Conservation (phyloP, 1,140 invertebrate species). For the Orchestia grillus region DNA sequence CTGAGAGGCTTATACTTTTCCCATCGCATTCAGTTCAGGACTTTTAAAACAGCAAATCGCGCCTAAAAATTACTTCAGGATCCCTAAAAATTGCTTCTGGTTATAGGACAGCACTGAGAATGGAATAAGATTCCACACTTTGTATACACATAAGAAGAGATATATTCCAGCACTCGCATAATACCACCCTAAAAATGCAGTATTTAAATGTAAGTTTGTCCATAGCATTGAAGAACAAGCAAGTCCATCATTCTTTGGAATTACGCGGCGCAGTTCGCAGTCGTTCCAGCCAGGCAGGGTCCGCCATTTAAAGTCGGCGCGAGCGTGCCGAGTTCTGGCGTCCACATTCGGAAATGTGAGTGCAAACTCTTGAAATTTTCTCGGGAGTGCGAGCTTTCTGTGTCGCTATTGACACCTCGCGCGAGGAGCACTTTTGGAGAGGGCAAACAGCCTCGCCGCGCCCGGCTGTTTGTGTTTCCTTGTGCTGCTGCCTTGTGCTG, state of each 20-base stretch:
- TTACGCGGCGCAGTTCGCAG: background rate
- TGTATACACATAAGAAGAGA: background rate
- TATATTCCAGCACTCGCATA: background rate
- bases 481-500: background rate
- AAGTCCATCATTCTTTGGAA: background rate
- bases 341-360: conserved; percentile 30
- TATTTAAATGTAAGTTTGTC: background rate
- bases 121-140: too few species aligned
- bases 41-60: background rate
- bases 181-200: background rate
- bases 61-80: background rate
- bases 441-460: background rate
- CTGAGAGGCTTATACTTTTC: too few species aligned
- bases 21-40: too few species aligned
- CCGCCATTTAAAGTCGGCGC: background rate
- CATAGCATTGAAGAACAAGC: background rate
- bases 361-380: conserved; percentile 44
- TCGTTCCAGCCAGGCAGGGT: background rate
- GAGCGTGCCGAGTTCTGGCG: background rate
- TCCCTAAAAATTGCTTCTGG: too few species aligned
- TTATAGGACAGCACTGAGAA: too few species aligned
- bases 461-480: background rate
- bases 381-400: conserved; percentile 19
- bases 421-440: background rate
- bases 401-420: conserved; percentile 50